Conservation (phyloP, 2,888 invertebrate genomes). For the Philopedon plagiatum region DNA sequence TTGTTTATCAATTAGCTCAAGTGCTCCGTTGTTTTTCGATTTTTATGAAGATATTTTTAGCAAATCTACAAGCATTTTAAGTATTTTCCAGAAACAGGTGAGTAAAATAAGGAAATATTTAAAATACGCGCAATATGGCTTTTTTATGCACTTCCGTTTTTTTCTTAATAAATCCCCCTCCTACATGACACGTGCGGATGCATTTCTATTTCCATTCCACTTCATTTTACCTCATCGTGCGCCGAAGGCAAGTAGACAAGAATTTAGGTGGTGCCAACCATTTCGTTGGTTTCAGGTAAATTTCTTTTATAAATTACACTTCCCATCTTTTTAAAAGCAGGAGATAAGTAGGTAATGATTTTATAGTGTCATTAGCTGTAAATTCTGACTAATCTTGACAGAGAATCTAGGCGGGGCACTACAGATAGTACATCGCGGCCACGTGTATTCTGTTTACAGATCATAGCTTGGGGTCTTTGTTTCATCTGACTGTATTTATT, state of each 20-base stretch:
- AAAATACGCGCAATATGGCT: conserved; percentile 45
- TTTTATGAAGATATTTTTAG: conserved; percentile 12
- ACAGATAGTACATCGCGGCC: conserved; percentile 53
- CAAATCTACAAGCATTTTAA: conserved; percentile 3
- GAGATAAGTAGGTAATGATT: background rate
- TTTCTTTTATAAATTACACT: conserved; percentile 16
- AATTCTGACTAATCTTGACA: conserved; percentile 17
- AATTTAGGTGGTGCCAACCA: conserved; percentile 15
- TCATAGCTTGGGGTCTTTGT: conserved; percentile 21
- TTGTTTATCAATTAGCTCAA: conserved; percentile 38
- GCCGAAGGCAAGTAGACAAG: conserved; percentile 30
- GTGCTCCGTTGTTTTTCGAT: conserved; percentile 43
- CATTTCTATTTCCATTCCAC: conserved; percentile 50
- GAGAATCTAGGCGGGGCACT: conserved; percentile 49
- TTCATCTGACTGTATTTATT: conserved; percentile 1
- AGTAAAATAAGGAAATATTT: conserved; percentile 36
- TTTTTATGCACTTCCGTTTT: conserved; percentile 43
- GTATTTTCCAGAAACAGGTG: conserved; percentile 29
- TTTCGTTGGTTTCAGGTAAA: conserved; percentile 33
- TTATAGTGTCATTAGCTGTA: conserved; percentile 7
- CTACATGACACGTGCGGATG: conserved; percentile 51
- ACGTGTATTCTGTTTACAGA: conserved; percentile 60
- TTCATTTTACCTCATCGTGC: conserved; percentile 45
- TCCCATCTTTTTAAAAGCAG: background rate
- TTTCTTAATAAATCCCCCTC: conserved; percentile 45